These are phyloP conservation scores for Notodonta ziczac DNA, from an alignment of 2,888 invertebrate genomes.

Conservation along the genomic window DNA sequence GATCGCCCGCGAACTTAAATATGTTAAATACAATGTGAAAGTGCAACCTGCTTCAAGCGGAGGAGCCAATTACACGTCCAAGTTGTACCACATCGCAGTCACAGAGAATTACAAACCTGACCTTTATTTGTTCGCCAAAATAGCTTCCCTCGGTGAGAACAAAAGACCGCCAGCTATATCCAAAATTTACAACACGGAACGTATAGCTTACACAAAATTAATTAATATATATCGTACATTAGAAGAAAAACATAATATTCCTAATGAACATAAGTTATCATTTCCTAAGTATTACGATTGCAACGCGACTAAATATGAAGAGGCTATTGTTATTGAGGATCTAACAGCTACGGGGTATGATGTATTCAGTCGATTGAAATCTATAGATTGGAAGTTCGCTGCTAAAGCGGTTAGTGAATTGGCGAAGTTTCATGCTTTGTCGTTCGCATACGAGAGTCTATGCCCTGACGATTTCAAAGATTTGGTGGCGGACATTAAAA, in stretches of 20 bases:
- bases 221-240: conserved; percentile 23
- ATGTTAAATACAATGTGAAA: conserved; percentile 36
- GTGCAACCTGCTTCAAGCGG: conserved; percentile 46
- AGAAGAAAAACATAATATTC: conserved; percentile 29
- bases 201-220: conserved; percentile 29
- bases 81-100: conserved; percentile 45
- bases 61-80: conserved; percentile 61
- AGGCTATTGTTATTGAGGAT: conserved; percentile 55
- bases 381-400: conserved; percentile 50
- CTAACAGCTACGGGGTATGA: conserved; percentile 42
- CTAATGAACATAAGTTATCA: conserved; percentile 35
- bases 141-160: conserved; percentile 39
- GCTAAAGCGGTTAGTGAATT: conserved; percentile 37
- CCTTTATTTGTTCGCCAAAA: conserved; percentile 57
- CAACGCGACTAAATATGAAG: conserved; percentile 34
- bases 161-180: conserved; percentile 12
- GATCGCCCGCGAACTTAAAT: conserved; percentile 46
- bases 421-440: conserved; percentile 59
- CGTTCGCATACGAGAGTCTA: conserved; percentile 49
- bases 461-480: conserved; percentile 42
- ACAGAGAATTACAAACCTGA: conserved; percentile 37
- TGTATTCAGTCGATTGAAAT: conserved; percentile 43
- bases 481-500: neutral
- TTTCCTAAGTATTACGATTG: conserved; percentile 45
- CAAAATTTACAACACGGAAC: conserved; percentile 27